These are phyloP conservation scores for Trichogramma dendrolimi DNA, from an alignment of 2,888 invertebrate species.

Conservation along the genomic window DNA sequence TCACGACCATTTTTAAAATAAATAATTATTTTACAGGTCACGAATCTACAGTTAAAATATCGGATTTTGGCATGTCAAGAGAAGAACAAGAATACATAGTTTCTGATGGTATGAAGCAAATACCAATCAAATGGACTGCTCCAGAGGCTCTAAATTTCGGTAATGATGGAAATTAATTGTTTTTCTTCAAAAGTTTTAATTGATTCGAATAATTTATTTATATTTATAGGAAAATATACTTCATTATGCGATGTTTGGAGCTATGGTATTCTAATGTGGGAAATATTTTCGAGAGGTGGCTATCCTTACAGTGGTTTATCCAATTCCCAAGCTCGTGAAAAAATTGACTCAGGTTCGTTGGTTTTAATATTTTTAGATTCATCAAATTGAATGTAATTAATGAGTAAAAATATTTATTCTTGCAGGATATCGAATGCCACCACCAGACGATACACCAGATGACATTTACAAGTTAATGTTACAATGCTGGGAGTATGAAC, in stretches of 20 bases:
- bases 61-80: constrained; percentile 96
- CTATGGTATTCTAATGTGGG: constrained; percentile 93
- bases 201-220: constrained; percentile 4
- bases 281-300: constrained; percentile 89
- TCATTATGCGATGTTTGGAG: constrained; percentile 96
- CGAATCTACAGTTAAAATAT: constrained; percentile 88
- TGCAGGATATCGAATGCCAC: constrained; percentile 88
- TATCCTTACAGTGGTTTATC: constrained; percentile 92
- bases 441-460: constrained; percentile 82
- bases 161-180: constrained; percentile 44
- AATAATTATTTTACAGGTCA: constrained; percentile 56
- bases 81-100: constrained; percentile 97
- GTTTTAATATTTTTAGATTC: background rate
- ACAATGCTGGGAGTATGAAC: constrained; percentile 90
- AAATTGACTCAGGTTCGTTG: constrained; percentile 79
- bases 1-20: background rate
- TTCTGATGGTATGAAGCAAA: constrained; percentile 96
- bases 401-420: constrained; percentile 9
- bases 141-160: constrained; percentile 95
- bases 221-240: constrained; percentile 78
- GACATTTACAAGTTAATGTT: constrained; percentile 88
- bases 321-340: constrained; percentile 88
- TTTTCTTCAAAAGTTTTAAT: constrained; percentile 13
- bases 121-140: constrained; percentile 98
- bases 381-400: constrained; percentile 1